phyloP scores from a whole-genome alignment of 2,113 vertebrate genomes.

The Ibidorhyncha struthersii region DNA sequence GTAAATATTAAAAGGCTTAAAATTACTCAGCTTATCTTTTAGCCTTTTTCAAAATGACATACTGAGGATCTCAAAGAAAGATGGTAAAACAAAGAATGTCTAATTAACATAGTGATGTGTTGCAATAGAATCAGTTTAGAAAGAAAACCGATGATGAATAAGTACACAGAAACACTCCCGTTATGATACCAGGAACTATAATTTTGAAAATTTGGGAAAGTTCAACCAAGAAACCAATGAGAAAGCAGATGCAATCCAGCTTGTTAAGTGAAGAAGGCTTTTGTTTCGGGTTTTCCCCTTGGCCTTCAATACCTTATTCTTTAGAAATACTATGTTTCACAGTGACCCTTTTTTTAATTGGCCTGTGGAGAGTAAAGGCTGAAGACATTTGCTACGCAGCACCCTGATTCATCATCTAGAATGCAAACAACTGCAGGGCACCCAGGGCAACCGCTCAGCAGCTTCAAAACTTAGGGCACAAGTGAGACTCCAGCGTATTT shows the following conservation, averaged over 20 bases:
- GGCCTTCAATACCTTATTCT: not conserved
- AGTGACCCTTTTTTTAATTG: not conserved
- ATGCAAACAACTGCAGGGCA: not conserved
- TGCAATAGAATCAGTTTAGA: not conserved
- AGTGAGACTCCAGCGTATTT: not conserved
- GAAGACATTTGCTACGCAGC: not conserved
- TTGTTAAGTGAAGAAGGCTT: not conserved
- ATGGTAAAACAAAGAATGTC: not conserved
- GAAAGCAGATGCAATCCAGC: not conserved
- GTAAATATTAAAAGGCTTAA: slow-evolving; percentile 53
- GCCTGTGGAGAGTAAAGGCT: not conserved
- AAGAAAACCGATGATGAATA: not conserved
- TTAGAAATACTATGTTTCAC: not conserved
- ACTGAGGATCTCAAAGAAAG: not conserved
- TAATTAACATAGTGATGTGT: not conserved
- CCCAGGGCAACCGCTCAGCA: not conserved
- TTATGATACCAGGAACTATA: not conserved
- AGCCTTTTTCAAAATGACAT: not conserved
- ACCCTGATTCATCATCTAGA: not conserved
- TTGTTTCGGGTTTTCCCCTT: not conserved
- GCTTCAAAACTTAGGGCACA: not conserved
- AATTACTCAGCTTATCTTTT: slow-evolving; percentile 34
- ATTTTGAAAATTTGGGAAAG: not conserved
- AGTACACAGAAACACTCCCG: not conserved
- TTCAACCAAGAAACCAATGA: not conserved